Conservation (phyloP, 2,888 invertebrate species). For the Mythimna pallens region DNA sequence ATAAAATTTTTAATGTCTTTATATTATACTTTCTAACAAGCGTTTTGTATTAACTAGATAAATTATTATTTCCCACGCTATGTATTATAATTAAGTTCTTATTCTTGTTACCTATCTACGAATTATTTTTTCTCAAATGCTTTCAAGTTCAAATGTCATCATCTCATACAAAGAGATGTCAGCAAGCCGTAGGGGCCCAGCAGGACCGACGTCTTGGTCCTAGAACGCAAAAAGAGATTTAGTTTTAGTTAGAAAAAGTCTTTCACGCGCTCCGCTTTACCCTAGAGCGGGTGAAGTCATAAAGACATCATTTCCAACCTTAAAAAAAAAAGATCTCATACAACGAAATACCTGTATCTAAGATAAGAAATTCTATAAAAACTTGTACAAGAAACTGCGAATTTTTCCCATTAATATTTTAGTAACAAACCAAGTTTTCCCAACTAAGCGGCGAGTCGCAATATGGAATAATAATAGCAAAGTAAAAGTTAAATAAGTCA, state of each 20-base stretch:
- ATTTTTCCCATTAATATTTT: conserved; percentile 32
- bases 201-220: no score
- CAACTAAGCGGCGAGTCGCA: conserved; percentile 5
- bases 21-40: conserved; percentile 41
- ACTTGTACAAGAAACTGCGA: conserved; percentile 1
- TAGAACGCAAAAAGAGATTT: no score
- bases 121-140: conserved; percentile 6
- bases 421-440: conserved; percentile 21
- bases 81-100: not conserved
- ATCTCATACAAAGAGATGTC: no score
- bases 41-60: conserved; percentile 25
- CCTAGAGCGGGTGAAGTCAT: no score
- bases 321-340: no score
- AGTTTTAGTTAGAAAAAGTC: no score
- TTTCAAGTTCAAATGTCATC: conserved; percentile 18
- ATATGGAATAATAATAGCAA: conserved; percentile 35
- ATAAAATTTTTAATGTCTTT: conserved; percentile 36
- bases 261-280: no score
- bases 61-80: conserved; percentile 39
- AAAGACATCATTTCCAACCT: no score
- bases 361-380: conserved; percentile 5
- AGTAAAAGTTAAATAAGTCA: conserved; percentile 44
- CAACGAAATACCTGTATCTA: not conserved
- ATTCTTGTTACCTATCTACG: conserved; percentile 7
- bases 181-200: no score